These are phyloP conservation scores for Dicaeum eximium DNA, from an alignment of 2,113 vertebrate genomes.

Conservation along the genomic window DNA sequence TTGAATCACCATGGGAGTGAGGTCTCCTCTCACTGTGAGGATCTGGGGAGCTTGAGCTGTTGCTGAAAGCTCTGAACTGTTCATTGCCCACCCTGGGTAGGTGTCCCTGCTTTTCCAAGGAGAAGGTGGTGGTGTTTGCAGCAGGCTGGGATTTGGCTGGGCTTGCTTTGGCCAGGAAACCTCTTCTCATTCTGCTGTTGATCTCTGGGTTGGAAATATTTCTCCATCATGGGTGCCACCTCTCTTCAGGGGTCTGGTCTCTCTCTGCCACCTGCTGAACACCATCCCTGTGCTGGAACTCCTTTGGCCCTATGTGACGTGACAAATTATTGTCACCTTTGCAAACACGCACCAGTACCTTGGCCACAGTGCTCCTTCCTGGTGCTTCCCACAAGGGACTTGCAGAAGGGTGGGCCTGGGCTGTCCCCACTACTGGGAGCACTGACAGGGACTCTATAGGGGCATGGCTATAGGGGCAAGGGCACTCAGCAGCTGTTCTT, in stretches of 20 bases:
- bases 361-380: rapidly evolving
- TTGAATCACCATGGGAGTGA: neutral
- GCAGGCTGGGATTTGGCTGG: neutral
- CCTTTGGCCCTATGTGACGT: rapidly evolving
- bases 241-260: neutral
- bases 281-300: neutral
- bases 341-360: neutral
- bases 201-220: neutral
- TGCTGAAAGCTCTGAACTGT: neutral
- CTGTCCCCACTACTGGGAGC: neutral
- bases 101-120: neutral
- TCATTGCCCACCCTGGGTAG: neutral
- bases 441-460: neutral
- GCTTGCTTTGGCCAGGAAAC: neutral
- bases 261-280: neutral
- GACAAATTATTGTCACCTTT: neutral
- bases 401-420: neutral
- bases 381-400: neutral
- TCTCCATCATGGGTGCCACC: neutral
- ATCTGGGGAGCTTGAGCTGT: neutral
- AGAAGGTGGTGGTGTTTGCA: neutral
- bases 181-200: neutral
- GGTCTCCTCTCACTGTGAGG: neutral
- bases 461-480: neutral
- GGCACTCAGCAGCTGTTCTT: neutral